Evolutionary conservation across 2,113 vertebrate genomes (phyloP).

Genomic region (Crotophaga sulcirostris): DNA sequence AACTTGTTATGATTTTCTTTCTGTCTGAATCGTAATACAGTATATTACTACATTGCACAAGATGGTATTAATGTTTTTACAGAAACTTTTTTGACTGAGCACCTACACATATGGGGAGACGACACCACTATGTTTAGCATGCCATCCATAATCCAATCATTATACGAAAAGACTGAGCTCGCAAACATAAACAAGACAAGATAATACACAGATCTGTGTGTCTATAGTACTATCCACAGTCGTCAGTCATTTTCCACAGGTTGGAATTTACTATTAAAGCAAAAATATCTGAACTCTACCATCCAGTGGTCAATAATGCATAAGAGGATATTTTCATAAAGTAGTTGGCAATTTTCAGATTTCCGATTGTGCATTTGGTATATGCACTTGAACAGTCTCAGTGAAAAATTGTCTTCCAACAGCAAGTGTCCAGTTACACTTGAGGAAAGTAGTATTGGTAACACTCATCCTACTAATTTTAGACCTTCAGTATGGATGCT

Average conservation of each 20-base stretch:
- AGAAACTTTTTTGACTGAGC: not conserved
- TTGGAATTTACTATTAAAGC: not conserved
- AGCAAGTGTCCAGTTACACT: not conserved
- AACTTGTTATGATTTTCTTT: not conserved
- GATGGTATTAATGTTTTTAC: not conserved
- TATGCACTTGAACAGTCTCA: not conserved
- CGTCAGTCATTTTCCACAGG: not conserved
- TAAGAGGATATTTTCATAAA: not conserved
- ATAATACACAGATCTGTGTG: not conserved
- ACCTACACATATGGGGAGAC: not conserved
- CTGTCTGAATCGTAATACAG: not conserved
- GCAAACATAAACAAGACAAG: not conserved
- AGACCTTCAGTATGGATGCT: not conserved
- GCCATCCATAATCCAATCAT: not conserved
- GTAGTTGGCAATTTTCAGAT: accelerated
- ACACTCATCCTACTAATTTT: not conserved
- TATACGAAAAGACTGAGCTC: not conserved
- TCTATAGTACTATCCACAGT: not conserved
- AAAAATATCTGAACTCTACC: not conserved
- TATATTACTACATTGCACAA: not conserved
- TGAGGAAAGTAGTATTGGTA: not conserved
- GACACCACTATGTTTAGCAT: not conserved
- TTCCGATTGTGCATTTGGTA: not conserved
- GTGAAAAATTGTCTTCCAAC: not conserved
- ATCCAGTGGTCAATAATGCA: not conserved